These are phyloP conservation scores for Oncorhynchus gorbuscha DNA, from an alignment of 2,113 vertebrate species.

Conservation along the genomic window DNA sequence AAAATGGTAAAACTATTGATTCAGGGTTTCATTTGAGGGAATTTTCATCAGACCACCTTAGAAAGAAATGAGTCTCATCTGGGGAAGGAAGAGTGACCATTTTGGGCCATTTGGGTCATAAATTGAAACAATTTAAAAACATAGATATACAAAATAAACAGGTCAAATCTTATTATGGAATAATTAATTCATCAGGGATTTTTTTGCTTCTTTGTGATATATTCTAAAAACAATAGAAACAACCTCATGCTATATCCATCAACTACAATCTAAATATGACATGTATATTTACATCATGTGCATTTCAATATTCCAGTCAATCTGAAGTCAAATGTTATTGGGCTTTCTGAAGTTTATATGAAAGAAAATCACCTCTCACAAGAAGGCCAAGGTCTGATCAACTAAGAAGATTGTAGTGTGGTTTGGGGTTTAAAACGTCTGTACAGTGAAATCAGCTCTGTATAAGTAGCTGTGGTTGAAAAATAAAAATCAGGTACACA, in stretches of 20 bases:
- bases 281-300: slow-evolving; percentile 7
- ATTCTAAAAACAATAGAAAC: background rate
- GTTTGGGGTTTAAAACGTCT: background rate
- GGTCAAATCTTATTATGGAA: background rate
- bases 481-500: background rate
- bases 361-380: background rate
- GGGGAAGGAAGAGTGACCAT: background rate
- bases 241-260: background rate
- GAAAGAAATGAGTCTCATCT: background rate
- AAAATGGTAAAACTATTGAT: background rate
- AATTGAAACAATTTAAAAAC: background rate
- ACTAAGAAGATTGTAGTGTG: background rate
- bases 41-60: background rate
- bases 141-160: background rate
- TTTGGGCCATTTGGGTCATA: background rate
- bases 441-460: background rate
- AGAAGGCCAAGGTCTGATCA: background rate
- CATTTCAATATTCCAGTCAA: slow-evolving; percentile 1
- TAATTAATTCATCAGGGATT: background rate
- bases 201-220: background rate
- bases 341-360: background rate
- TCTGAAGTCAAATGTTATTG: background rate
- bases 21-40: background rate
- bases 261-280: background rate
- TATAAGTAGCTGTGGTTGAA: background rate